phyloP scores from a whole-genome alignment of 2,797 vertebrate species.

The Clarias platycephalus region DNA sequence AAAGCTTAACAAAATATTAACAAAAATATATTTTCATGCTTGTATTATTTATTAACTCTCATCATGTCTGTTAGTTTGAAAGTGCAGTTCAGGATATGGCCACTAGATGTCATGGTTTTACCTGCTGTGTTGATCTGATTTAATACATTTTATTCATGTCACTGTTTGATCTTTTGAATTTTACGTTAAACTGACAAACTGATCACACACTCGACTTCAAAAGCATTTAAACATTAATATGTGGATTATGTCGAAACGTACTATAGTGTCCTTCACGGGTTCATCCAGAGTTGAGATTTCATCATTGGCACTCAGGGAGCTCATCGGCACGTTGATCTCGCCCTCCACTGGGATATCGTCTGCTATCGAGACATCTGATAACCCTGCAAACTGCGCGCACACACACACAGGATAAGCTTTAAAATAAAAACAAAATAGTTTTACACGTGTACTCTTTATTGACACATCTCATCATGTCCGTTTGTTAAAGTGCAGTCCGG shows the following conservation, averaged over 20 bases:
- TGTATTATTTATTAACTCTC: background rate
- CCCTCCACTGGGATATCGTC: slow-evolving; percentile 91
- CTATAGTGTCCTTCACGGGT: slow-evolving; percentile 90
- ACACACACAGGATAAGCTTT: background rate
- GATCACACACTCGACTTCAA: no score
- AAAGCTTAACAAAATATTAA: background rate
- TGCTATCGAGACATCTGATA: slow-evolving; percentile 89
- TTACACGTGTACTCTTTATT: no score
- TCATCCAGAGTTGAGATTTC: slow-evolving; percentile 91
- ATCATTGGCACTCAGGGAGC: slow-evolving; percentile 75
- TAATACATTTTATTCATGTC: no score
- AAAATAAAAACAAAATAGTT: no score
- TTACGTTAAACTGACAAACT: no score
- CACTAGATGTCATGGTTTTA: background rate
- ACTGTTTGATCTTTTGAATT: no score
- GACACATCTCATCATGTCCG: no score
- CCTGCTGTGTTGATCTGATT: no score
- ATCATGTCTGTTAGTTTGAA: background rate
- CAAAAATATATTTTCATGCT: background rate
- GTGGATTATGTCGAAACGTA: slow-evolving; percentile 64
- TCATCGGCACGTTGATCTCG: slow-evolving; percentile 85
- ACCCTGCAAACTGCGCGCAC: slow-evolving; percentile 80
- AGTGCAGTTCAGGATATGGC: background rate
- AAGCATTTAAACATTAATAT: no score
- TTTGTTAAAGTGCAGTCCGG: background rate